A percentile compares a stretch with the other conserved stretches of the same genome.
Conservation (phyloP, 2,888 invertebrate species). For the Dromius quadrimaculatus region DNA sequence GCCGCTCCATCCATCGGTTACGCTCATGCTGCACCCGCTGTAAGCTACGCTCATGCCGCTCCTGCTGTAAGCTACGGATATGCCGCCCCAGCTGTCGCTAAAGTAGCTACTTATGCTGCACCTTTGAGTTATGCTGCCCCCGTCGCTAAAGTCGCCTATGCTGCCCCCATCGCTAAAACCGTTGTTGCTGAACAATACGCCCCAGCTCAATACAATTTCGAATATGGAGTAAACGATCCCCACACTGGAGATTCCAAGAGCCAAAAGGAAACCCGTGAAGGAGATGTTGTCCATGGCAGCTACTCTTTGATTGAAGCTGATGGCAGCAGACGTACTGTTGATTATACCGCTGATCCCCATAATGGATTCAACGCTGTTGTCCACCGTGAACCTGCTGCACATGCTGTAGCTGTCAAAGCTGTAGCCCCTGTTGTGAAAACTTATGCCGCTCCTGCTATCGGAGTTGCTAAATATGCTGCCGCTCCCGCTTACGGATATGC, state of each 20-base stretch:
- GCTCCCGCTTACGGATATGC: conserved; percentile 21
- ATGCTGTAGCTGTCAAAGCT: conserved; percentile 40
- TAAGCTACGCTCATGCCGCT: conserved; percentile 10
- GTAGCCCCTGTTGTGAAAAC: conserved; percentile 30
- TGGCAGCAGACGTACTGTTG: conserved; percentile 68
- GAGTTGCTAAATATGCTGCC: conserved; percentile 62
- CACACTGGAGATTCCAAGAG: conserved; percentile 66
- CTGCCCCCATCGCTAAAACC: conserved; percentile 58
- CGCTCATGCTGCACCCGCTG: too few species aligned
- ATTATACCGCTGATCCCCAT: conserved; percentile 69
- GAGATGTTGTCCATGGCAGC: conserved; percentile 64
- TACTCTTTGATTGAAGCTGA: conserved; percentile 64
- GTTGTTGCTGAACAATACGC: conserved; percentile 52
- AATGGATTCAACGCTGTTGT: conserved; percentile 67
- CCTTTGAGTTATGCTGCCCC: conserved; percentile 45
- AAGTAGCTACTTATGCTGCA: too few species aligned
- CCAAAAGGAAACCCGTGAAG: conserved; percentile 65
- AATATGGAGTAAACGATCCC: conserved; percentile 65
- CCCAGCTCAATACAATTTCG: conserved; percentile 65
- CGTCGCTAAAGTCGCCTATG: conserved; percentile 51
- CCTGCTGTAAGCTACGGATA: neutral
- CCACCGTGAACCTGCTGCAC: conserved; percentile 42
- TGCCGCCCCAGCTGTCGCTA: conserved; percentile 30
- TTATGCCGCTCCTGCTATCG: conserved; percentile 54
- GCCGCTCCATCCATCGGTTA: conserved; percentile 35